Evolutionary conservation across 2,797 vertebrate species (phyloP).

Genomic region (Ptychobarbus kaznakovi): DNA sequence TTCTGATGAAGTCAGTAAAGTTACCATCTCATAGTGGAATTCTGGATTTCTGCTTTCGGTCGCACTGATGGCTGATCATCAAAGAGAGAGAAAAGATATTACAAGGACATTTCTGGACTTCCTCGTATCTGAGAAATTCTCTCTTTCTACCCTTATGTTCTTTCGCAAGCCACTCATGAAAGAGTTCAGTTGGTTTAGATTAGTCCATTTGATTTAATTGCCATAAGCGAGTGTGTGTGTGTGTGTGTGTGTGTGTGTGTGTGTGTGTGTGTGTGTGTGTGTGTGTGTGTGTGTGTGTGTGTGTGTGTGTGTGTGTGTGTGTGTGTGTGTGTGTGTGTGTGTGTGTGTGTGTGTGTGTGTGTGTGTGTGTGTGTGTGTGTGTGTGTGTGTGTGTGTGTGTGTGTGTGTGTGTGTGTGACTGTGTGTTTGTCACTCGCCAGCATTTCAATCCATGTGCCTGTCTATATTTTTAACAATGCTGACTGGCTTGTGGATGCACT

Average conservation of each 20-base stretch:
- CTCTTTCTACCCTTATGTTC: conserved; percentile 39
- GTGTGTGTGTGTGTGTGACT: conserved; percentile 40
- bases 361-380: conserved; percentile 42
- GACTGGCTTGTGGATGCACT: conserved; percentile 67
- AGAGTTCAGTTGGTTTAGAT: conserved; percentile 53
- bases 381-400: conserved; percentile 42
- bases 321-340: conserved; percentile 38
- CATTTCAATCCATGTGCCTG: conserved; percentile 65
- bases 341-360: conserved; percentile 41
- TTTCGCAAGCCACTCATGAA: conserved; percentile 41
- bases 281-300: conserved; percentile 46
- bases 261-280: conserved; percentile 36
- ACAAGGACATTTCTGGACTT: conserved; percentile 54
- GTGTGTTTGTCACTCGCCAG: conserved; percentile 44
- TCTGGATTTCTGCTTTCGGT: conserved; percentile 45
- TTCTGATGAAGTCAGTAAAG: conserved; percentile 48
- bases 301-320: conserved; percentile 42
- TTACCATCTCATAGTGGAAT: conserved; percentile 51
- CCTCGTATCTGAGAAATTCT: conserved; percentile 28
- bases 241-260: conserved; percentile 41
- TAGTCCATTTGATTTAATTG: conserved; percentile 51
- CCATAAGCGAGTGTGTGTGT: conserved; percentile 30
- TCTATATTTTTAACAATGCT: conserved; percentile 73
- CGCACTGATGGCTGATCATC: conserved; percentile 47
- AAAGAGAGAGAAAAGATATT: conserved; percentile 42